Base-by-base conservation (phyloP, 2,888 invertebrate species). In the Tinea trinotella region DNA sequence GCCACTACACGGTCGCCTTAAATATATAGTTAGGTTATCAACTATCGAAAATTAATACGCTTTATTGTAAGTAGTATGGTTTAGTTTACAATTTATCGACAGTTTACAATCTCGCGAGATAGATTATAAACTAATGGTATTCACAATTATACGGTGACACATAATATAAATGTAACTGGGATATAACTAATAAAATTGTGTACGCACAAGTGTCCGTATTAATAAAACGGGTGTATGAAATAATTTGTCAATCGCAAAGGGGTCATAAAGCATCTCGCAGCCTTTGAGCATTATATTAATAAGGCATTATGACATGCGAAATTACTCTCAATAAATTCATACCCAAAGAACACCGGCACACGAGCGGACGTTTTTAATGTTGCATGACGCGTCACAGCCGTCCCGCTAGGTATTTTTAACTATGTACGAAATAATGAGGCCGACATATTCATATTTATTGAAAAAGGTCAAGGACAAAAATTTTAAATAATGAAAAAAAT, bases 291-390 rank as follows among this genome's bases (percentile, higher is more conserved):
- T 22, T 64, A 67, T 74, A 81, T 80, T 83, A 76, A 83, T 84
- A 78, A 68, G 74, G 74, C 73, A 84, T 83, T 83, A 84, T 84
- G 84, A 84, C 83, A 83, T 82, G 81, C 81, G 74, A 82, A 83
- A 84, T 83, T 82, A 69, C 77, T 78, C 75, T 71, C 76, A 74
- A 82, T 79, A 80, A 77, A 77, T 77, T 74, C 24, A 79, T 74
- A 70, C 74, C n/a, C 71, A 67, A 70, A 67, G 65, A 64, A 55
- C 63, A 54, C 57, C 56, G 52, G 54, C 58, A 40, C 40, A 40
- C 40, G 40, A n/a, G 36, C 17, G 12, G 40, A 30, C 13, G 7
- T 19, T 46, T 46, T 46, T 1, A 46, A 46, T 46, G 46, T 46
- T 19, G 46, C 46, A 30, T 30, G 30, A 30, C 30, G 30, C 30